phyloP scores from a whole-genome alignment of 2,113 vertebrate genomes.

The Hippolais icterina region DNA sequence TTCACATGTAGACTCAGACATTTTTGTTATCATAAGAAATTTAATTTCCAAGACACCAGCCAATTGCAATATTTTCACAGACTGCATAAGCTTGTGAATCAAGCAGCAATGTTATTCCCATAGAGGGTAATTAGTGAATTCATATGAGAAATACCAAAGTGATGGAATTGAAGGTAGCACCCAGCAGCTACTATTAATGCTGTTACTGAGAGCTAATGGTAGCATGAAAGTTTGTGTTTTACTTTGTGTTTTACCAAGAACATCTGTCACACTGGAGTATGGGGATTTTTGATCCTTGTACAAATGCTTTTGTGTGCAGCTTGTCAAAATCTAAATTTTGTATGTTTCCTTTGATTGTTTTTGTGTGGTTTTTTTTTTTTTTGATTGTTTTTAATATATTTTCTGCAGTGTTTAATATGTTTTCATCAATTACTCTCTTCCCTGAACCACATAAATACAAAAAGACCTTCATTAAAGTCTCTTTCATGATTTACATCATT shows the following conservation, averaged over 20 bases:
- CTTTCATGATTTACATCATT: neutral
- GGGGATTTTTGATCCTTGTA: neutral
- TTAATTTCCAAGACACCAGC: neutral
- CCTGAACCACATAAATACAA: neutral
- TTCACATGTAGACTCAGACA: neutral
- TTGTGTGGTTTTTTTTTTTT: neutral
- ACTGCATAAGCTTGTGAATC: neutral
- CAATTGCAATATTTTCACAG: neutral
- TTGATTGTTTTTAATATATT: neutral
- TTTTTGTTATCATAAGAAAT: neutral
- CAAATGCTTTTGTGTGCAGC: neutral
- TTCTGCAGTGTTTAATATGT: neutral
- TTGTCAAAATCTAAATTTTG: neutral
- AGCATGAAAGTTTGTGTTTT: neutral
- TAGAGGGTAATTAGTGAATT: neutral
- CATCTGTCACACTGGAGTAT: neutral
- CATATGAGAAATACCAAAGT: neutral
- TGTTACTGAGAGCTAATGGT: neutral
- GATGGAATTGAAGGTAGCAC: neutral
- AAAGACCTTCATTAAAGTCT: neutral
- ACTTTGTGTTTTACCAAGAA: neutral
- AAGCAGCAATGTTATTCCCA: neutral
- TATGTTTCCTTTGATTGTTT: neutral
- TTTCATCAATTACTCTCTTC: neutral
- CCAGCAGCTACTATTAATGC: neutral